Base-by-base conservation (phyloP, 2,888 invertebrate species). In the Tinea semifulvella region DNA sequence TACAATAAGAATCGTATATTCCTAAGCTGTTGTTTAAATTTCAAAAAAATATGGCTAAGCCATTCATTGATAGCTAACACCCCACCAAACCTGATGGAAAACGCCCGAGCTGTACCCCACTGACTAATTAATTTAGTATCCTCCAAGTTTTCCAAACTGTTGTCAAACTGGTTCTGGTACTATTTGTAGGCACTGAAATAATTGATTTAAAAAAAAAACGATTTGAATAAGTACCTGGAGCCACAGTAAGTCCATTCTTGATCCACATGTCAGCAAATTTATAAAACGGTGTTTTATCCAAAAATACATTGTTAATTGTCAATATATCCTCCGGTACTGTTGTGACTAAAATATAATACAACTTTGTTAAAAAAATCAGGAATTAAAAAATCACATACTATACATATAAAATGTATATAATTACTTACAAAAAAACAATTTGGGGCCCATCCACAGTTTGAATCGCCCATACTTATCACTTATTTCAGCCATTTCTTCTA, bases 241-340 rank as follows among this genome's bases (percentile, higher is more conserved):
- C 72, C 0, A 65, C 65, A 1, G 74, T 58, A 1, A 75, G 58
- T 1, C 75, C 73, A 7, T 74, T 53, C 0, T 71, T 70, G 2
- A 73, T 56, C 65, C 66, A 72, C 1, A 56, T 44, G 10, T 56
- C 55, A 0, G 55, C 68, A 25, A 72, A 71, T 5, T 50, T 55
- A 51, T 74, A 74, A 47, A 54, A 62, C 46, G 64, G 65, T 0
- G 71, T 62, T 43, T 73, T 73, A 35, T 68, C 68, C 1, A 68
- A 45, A 20, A 65, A 65, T 0, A 56, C 47, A 36, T 61, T 68
- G 1, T 63, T 60, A 10, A 70, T 57, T 0, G 48, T 42, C 38
- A 56, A 64, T 1, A 70, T 56, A 11, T 71, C 70, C 0, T 70
- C 70, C 0, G 63, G 65, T 11, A 68, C 61, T 10, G 52, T 55